phyloP scores from a whole-genome alignment of 2,113 vertebrate genomes.

The Lagenorhynchus albirostris region DNA sequence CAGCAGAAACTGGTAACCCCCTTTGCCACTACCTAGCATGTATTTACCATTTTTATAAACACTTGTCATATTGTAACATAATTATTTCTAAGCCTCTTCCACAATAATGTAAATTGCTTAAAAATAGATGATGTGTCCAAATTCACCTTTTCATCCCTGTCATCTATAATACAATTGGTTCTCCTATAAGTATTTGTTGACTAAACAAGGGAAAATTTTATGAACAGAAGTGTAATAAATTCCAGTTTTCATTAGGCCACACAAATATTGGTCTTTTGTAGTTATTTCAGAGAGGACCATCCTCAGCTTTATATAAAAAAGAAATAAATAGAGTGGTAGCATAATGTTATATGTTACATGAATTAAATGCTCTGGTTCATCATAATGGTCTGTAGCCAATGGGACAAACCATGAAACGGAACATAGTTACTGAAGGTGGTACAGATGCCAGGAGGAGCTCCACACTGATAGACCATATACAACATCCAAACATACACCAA shows the following conservation, averaged over 20 bases:
- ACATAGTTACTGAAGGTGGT: neutral
- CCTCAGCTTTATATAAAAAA: neutral
- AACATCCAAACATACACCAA: neutral
- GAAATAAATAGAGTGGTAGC: neutral
- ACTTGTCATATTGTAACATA: neutral
- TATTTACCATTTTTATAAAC: neutral
- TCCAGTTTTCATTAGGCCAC: neutral
- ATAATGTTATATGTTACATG: neutral
- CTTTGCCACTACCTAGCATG: neutral
- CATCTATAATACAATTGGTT: neutral
- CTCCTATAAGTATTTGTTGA: neutral
- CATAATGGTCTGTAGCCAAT: neutral
- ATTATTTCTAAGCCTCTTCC: neutral
- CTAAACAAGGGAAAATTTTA: neutral
- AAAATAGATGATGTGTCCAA: neutral
- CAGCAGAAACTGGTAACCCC: neutral
- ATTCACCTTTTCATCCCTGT: neutral
- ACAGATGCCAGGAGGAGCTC: neutral
- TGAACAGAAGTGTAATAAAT: neutral
- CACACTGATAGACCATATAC: neutral
- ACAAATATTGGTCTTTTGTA: neutral
- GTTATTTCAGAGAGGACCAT: neutral
- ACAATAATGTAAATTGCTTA: neutral
- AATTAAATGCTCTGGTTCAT: neutral
- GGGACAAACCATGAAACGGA: slow-evolving; percentile 15